phyloP scores from a whole-genome alignment of 2,888 invertebrate genomes.

The Brachycybe producta region DNA sequence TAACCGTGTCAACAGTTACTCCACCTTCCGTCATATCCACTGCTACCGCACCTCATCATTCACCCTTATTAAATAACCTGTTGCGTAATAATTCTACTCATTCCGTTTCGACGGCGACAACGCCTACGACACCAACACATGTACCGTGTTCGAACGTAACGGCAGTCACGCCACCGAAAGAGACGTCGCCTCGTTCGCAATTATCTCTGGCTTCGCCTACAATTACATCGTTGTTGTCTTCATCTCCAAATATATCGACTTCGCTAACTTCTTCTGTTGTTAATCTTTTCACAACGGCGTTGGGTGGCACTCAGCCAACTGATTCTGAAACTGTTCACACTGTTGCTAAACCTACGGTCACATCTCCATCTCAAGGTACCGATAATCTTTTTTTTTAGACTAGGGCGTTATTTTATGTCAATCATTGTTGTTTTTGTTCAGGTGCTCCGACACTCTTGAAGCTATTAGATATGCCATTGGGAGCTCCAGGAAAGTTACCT shows the following conservation, averaged over 20 bases:
- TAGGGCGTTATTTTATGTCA: background rate
- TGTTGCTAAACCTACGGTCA: constrained; percentile 8
- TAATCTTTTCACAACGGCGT: constrained; percentile 11
- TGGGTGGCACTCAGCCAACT: constrained; percentile 12
- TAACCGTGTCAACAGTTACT: too few relatives aligned
- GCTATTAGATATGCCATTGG: constrained; percentile 47
- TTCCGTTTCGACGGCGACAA: constrained; percentile 3
- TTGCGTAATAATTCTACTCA: constrained; percentile 10
- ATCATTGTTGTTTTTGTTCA: constrained; percentile 27
- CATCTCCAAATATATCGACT: background rate
- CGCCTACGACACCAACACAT: constrained; percentile 5
- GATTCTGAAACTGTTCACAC: constrained; percentile 7
- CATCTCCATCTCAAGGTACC: constrained; percentile 14
- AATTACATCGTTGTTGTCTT: constrained; percentile 11
- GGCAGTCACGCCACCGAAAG: too few relatives aligned
- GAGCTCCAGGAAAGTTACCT: constrained; percentile 33
- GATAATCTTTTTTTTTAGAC: background rate
- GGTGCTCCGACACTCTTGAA: constrained; percentile 62
- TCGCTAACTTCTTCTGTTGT: constrained; percentile 5
- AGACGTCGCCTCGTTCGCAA: constrained; percentile 9
- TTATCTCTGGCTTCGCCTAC: constrained; percentile 11
- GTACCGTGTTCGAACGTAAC: background rate
- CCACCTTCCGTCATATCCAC: too few relatives aligned
- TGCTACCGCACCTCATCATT: constrained; percentile 6
- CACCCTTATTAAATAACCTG: constrained; percentile 8